Percentiles rank a stretch among this genome's conserved stretches.
phyloP scores from a whole-genome alignment of 2,113 vertebrate species.

The Microtus richardsoni region DNA sequence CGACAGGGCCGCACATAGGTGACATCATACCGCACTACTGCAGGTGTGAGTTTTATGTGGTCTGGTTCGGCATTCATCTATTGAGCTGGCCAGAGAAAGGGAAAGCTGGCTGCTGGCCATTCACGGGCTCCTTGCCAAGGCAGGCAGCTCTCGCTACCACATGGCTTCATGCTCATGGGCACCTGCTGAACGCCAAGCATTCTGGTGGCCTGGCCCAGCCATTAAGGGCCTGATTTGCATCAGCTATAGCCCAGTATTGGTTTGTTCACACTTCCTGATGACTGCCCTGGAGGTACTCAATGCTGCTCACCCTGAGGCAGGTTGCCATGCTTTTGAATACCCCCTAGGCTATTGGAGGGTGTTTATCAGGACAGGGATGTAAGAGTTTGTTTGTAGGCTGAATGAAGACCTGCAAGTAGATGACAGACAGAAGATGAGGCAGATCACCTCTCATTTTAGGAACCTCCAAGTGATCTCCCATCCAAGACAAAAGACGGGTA shows the following conservation, averaged over 20 bases:
- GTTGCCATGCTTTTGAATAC: fast-evolving
- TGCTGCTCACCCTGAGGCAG: fast-evolving
- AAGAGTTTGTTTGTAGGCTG: neutral
- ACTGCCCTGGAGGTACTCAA: neutral
- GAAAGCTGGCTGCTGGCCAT: neutral
- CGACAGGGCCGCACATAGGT: fast-evolving
- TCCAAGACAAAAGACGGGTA: fast-evolving
- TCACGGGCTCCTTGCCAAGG: neutral
- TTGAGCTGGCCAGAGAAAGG: neutral
- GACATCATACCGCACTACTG: fast-evolving
- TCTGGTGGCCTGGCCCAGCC: fast-evolving
- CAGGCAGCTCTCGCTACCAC: fast-evolving
- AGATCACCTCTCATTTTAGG: neutral
- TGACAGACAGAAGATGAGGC: fast-evolving
- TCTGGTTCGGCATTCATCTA: neutral
- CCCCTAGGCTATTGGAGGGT: neutral
- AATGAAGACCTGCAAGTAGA: too few relatives aligned
- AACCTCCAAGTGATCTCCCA: fast-evolving
- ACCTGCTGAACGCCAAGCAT: neutral
- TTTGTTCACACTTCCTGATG: neutral
- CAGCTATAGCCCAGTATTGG: fast-evolving
- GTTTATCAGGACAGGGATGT: neutral
- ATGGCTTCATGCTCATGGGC: neutral
- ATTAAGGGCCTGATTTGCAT: neutral
- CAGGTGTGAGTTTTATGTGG: neutral